Evolutionary conservation across 2,888 invertebrate species (phyloP).

Genomic region (Tetanocera ferruginea): DNA sequence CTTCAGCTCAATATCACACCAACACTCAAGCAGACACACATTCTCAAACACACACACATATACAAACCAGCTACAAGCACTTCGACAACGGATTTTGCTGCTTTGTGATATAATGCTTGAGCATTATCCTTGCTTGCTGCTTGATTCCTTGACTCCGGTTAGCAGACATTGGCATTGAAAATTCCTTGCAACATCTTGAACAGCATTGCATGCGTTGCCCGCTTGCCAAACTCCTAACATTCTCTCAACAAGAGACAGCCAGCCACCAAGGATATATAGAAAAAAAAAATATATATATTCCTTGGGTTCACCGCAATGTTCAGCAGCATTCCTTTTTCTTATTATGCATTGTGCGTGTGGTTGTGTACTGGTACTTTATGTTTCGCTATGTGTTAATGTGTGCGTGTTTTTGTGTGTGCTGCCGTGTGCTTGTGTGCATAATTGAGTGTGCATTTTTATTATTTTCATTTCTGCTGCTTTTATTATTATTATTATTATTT

Average conservation of each 20-base stretch:
- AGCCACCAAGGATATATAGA: background rate
- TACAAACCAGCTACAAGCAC: slow-evolving; percentile 18
- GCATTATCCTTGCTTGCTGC: slow-evolving; percentile 28
- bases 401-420: slow-evolving; percentile 16
- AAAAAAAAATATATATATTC: background rate
- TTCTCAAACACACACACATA: slow-evolving; percentile 29
- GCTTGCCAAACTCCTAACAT: background rate
- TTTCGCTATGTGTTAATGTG: slow-evolving; percentile 5
- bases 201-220: slow-evolving; percentile 18
- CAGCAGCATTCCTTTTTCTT: background rate
- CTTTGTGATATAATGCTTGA: slow-evolving; percentile 3
- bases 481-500: slow-evolving; percentile 40
- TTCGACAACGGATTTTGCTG: slow-evolving; percentile 12
- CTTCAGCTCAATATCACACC: slow-evolving; percentile 36
- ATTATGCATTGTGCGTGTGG: background rate
- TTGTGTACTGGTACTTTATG: background rate
- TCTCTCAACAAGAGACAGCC: background rate
- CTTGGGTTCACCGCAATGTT: background rate
- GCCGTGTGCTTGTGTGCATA: slow-evolving; percentile 38
- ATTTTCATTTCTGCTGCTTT: slow-evolving; percentile 42
- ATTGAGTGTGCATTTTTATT: slow-evolving; percentile 47
- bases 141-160: slow-evolving; percentile 12
- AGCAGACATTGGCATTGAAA: slow-evolving; percentile 25
- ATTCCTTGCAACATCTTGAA: background rate
- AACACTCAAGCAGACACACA: slow-evolving; percentile 16